Evolutionary conservation across 2,888 invertebrate species (phyloP).

Genomic region (Eilema caniola): DNA sequence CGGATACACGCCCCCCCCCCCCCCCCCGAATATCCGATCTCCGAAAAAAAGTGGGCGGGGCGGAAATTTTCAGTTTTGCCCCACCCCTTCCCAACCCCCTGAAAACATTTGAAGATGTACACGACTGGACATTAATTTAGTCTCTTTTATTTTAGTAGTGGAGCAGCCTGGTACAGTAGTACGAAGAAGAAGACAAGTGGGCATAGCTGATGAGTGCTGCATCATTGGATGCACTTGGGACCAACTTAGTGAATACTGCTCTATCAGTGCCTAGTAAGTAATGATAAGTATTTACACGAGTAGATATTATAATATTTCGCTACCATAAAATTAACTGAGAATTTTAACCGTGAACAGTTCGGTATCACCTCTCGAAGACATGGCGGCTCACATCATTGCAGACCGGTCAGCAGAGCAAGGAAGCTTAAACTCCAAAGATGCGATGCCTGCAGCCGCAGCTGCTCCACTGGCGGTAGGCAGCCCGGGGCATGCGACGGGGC

Average conservation of each 20-base stretch:
- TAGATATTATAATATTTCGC: not conserved
- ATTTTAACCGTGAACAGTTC: slow-evolving; percentile 59
- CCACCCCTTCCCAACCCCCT: too few relatives aligned
- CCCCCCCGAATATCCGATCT: too few relatives aligned
- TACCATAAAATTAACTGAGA: not conserved
- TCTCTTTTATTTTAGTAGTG: slow-evolving; percentile 65
- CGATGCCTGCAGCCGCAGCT: slow-evolving; percentile 40
- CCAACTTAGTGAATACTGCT: slow-evolving; percentile 79
- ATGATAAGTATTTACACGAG: not conserved
- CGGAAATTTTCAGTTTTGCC: too few relatives aligned
- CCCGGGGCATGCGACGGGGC: slow-evolving; percentile 52
- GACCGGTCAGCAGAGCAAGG: slow-evolving; percentile 75
- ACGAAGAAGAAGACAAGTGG: slow-evolving; percentile 72
- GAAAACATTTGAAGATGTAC: too few relatives aligned
- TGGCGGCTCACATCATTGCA: slow-evolving; percentile 79
- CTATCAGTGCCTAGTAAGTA: slow-evolving; percentile 77
- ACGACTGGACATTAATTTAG: not conserved
- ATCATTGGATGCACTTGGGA: slow-evolving; percentile 76
- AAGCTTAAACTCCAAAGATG: slow-evolving; percentile 50
- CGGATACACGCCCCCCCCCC: too few relatives aligned
- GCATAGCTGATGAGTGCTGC: slow-evolving; percentile 82
- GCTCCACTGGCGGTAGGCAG: slow-evolving; percentile 54
- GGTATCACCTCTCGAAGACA: slow-evolving; percentile 74
- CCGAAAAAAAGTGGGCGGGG: too few relatives aligned
- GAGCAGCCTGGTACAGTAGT: slow-evolving; percentile 72